Conservation (phyloP, 1,140 invertebrate species). For the Drosophila lini region DNA sequence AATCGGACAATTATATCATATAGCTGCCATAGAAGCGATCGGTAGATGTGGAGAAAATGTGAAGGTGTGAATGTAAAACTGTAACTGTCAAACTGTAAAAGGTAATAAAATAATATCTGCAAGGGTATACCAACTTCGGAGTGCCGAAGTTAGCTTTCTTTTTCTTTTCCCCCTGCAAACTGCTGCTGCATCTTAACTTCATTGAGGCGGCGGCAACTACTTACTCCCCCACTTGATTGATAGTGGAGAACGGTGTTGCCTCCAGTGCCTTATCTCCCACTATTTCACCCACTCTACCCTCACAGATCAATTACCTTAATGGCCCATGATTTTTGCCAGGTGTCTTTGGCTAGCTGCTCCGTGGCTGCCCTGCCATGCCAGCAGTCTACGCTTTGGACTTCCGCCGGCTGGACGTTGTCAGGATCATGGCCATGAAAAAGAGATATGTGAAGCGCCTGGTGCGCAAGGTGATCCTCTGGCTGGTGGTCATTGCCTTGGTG, state of each 20-base stretch:
- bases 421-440: conserved; percentile 63
- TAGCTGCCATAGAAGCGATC: too few relatives aligned
- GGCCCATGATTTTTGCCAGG: conserved; percentile 56
- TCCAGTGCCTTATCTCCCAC: conserved; percentile 32
- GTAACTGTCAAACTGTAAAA: too few relatives aligned
- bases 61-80: too few relatives aligned
- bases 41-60: too few relatives aligned
- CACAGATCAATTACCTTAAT: conserved; percentile 67
- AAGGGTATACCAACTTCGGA: too few relatives aligned
- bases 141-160: too few relatives aligned
- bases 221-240: conserved; percentile 49
- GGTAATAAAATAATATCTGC: too few relatives aligned
- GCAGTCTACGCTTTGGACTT: conserved; percentile 39
- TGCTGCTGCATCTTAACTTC: conserved; percentile 7
- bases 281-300: neutral
- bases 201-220: neutral
- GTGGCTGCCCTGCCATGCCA: conserved; percentile 10
- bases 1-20: too few relatives aligned
- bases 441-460: conserved; percentile 73
- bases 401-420: conserved; percentile 32
- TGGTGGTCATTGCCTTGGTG: conserved; percentile 49
- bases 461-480: conserved; percentile 57
- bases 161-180: neutral
- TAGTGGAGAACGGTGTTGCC: conserved; percentile 63
- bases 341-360: conserved; percentile 39